These are phyloP conservation scores for Thyatira batis DNA, from an alignment of 2,888 invertebrate species.

Conservation along the genomic window DNA sequence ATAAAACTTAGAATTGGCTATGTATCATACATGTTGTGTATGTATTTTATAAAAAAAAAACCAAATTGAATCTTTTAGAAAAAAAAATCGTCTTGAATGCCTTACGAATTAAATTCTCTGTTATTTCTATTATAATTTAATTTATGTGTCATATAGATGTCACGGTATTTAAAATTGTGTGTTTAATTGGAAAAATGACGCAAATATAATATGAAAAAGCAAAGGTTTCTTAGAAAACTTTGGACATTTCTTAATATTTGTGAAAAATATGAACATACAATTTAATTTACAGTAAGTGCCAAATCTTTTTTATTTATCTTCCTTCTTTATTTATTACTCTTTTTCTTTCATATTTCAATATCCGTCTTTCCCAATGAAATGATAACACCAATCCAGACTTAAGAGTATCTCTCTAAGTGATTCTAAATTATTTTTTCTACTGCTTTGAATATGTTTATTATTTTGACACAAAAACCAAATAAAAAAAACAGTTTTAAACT, in stretches of 20 bases:
- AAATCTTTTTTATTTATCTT: slow-evolving; percentile 26
- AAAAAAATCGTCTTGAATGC: slow-evolving; percentile 27
- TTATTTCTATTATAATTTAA: slow-evolving; percentile 13
- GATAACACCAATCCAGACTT: slow-evolving; percentile 76
- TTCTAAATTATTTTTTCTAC: slow-evolving; percentile 57
- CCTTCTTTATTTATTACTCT: too few species aligned
- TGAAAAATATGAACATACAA: slow-evolving; percentile 32
- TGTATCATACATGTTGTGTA: slow-evolving; percentile 23
- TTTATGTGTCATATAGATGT: slow-evolving; percentile 34
- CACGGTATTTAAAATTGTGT: slow-evolving; percentile 45
- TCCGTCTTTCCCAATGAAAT: slow-evolving; percentile 58
- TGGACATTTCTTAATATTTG: neutral
- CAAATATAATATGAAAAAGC: neutral
- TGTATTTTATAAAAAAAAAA: slow-evolving; percentile 11
- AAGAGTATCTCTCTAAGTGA: slow-evolving; percentile 62
- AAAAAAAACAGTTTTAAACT: slow-evolving; percentile 19
- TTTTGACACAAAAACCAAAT: too few species aligned
- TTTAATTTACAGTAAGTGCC: slow-evolving; percentile 52
- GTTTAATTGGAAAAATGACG: slow-evolving; percentile 17
- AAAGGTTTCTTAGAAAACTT: neutral
- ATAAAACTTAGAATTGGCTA: slow-evolving; percentile 35
- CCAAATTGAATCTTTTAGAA: slow-evolving; percentile 22
- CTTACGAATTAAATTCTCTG: slow-evolving; percentile 30
- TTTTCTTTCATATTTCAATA: slow-evolving; percentile 37
- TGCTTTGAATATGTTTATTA: slow-evolving; percentile 52